Evolutionary conservation across 2,797 vertebrate genomes (phyloP).

Genomic region (Mormyrus proboscirostris): DNA sequence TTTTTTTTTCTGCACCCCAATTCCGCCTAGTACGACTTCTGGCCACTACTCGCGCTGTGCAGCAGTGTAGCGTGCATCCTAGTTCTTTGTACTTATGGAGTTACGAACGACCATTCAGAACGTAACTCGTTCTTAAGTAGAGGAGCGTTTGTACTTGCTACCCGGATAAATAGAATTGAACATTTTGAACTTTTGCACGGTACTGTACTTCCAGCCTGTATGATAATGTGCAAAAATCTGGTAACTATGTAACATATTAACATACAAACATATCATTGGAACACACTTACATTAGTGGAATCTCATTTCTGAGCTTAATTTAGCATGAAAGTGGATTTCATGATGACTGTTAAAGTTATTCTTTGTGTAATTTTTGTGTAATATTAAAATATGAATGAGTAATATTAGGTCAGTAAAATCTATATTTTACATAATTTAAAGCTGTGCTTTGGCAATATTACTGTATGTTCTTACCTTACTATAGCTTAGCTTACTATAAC

Average conservation of each 20-base stretch:
- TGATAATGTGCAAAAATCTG: neutral
- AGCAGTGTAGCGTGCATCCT: neutral
- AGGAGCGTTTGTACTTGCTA: neutral
- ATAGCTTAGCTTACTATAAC: neutral
- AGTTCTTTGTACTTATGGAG: neutral
- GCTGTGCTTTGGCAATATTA: neutral
- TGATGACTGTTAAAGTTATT: neutral
- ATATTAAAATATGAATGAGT: neutral
- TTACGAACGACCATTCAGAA: neutral
- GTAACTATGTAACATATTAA: neutral
- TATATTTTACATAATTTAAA: neutral
- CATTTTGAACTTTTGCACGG: neutral
- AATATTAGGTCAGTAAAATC: neutral
- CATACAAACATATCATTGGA: neutral
- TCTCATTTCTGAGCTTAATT: neutral
- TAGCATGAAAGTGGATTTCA: neutral
- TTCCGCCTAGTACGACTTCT: neutral
- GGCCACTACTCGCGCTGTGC: rapidly evolving
- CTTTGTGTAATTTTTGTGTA: neutral
- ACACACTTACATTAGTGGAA: neutral
- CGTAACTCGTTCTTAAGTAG: neutral
- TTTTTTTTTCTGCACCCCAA: neutral
- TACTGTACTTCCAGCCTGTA: neutral
- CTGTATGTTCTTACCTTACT: neutral
- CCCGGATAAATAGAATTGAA: neutral